Conservation (phyloP, 2,888 invertebrate species). For the Cerastis leucographa region DNA sequence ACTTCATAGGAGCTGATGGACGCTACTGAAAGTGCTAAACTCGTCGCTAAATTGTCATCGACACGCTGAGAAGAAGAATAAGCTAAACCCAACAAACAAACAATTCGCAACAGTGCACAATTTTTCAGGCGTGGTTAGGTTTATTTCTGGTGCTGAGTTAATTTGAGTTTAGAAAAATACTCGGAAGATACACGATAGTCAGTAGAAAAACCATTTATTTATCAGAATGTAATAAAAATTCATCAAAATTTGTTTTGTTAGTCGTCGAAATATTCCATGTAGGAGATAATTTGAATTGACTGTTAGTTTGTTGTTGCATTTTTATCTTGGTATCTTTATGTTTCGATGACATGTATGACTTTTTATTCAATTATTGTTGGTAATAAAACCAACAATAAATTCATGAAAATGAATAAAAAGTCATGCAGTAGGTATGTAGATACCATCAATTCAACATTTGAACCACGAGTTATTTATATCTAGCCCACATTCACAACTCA, state of each 20-base stretch:
- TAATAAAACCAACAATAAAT: too few species aligned
- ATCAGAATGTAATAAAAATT: too few species aligned
- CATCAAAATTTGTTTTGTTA: not conserved
- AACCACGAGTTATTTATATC: constrained; percentile 5
- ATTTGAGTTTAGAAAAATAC: not conserved
- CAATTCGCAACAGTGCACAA: not conserved
- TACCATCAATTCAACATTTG: constrained; percentile 21
- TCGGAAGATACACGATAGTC: not conserved
- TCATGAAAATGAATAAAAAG: too few species aligned
- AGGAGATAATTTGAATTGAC: not conserved
- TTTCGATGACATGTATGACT: constrained; percentile 17
- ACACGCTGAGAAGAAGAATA: too few species aligned
- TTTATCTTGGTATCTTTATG: constrained; percentile 8
- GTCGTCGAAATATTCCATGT: not conserved
- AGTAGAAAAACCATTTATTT: not conserved
- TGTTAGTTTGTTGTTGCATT: constrained; percentile 6
- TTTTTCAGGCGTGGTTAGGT: not conserved
- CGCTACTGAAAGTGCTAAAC: too few species aligned
- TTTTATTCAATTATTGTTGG: constrained; percentile 15
- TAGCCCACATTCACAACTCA: not conserved
- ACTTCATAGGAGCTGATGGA: too few species aligned
- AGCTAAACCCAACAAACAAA: not conserved
- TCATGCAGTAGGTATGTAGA: too few species aligned
- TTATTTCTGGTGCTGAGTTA: not conserved
- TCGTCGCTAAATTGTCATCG: too few species aligned